Percentiles rank a stretch among this genome's conserved stretches.
Evolutionary conservation across 2,888 invertebrate species (phyloP).

Genomic region (Trissoscelio sp.): DNA sequence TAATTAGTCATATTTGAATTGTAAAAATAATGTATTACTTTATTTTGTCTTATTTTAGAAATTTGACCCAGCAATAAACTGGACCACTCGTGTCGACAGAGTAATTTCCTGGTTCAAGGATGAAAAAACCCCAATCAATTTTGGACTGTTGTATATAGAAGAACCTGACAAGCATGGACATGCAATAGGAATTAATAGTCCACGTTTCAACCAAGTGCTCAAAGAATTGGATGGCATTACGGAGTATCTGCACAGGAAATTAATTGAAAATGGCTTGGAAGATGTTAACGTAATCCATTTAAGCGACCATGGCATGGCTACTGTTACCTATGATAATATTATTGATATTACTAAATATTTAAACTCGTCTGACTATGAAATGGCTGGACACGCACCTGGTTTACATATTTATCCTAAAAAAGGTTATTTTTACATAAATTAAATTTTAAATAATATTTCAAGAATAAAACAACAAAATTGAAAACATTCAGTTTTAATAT

Average conservation of each 20-base stretch:
- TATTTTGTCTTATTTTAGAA: background rate
- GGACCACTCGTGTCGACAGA: conserved; percentile 81
- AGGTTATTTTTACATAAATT: conserved; percentile 76
- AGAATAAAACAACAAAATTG: too few species aligned
- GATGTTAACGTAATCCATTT: conserved; percentile 87
- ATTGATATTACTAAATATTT: conserved; percentile 85
- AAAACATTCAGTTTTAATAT: too few species aligned
- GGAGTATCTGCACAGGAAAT: conserved; percentile 85
- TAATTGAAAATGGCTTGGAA: conserved; percentile 84
- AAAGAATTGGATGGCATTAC: conserved; percentile 85
- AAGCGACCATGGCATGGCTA: conserved; percentile 90
- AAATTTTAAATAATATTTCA: background rate
- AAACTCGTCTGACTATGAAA: conserved; percentile 83
- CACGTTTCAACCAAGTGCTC: conserved; percentile 82
- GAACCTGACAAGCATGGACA: conserved; percentile 89
- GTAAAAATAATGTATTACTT: too few species aligned
- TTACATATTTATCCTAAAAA: conserved; percentile 86
- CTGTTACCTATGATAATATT: conserved; percentile 84
- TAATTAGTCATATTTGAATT: too few species aligned
- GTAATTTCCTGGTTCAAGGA: conserved; percentile 86
- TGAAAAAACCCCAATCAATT: conserved; percentile 86
- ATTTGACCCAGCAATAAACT: conserved; percentile 75
- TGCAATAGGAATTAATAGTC: conserved; percentile 85
- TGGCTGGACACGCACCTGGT: conserved; percentile 85
- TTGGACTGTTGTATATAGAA: conserved; percentile 88